Evolutionary conservation across 2,113 vertebrate species (phyloP).

Genomic region (Oncorhynchus kisutch): DNA sequence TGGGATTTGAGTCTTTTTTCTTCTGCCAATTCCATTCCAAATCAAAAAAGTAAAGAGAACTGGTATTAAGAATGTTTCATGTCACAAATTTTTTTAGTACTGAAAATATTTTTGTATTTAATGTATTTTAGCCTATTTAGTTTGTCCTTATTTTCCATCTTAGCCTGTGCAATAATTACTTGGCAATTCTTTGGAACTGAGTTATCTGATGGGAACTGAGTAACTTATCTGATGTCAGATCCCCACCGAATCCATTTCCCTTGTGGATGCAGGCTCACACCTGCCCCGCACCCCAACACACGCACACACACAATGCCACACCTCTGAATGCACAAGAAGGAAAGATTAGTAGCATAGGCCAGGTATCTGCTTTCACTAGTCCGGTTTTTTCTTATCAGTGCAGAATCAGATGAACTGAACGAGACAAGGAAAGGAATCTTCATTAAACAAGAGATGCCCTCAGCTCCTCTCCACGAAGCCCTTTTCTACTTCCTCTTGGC

Average conservation of each 20-base stretch:
- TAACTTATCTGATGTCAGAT: conserved; percentile 20
- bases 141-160: neutral
- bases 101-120: neutral
- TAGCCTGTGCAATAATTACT: conserved; percentile 30
- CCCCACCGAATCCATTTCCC: conserved; percentile 22
- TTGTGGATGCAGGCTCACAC: neutral
- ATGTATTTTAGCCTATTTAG: neutral
- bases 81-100: neutral
- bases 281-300: neutral
- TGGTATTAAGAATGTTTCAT: neutral
- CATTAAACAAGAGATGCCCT: neutral
- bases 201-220: conserved; percentile 20
- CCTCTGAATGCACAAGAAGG: too few relatives aligned
- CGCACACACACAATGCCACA: neutral
- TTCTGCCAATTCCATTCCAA: neutral
- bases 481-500: neutral
- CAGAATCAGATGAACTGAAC: neutral
- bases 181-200: conserved; percentile 6
- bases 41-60: too few relatives aligned
- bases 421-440: neutral
- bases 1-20: neutral
- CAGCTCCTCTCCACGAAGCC: neutral
- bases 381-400: neutral
- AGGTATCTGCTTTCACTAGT: neutral
- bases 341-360: too few relatives aligned